Percentiles rank a stretch among this genome's conserved stretches.
phyloP scores from a whole-genome alignment of 1,140 invertebrate species.

The Nomia melanderi region DNA sequence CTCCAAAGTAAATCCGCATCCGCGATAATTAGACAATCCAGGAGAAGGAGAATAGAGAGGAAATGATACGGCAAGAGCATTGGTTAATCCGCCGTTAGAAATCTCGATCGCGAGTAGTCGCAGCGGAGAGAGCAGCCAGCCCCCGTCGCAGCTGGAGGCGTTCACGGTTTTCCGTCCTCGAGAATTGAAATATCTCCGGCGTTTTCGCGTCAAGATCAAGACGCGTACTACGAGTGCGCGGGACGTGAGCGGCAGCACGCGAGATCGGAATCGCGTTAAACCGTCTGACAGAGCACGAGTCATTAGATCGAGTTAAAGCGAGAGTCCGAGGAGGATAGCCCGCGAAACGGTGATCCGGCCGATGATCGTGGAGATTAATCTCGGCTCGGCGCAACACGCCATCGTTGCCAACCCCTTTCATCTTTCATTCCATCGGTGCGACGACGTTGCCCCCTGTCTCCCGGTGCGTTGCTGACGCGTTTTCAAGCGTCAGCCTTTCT shows the following conservation, averaged over 20 bases:
- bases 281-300: constrained; percentile 17
- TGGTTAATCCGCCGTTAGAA: too few relatives aligned
- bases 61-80: too few relatives aligned
- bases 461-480: constrained; percentile 21
- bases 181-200: not conserved
- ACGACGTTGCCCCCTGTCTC: constrained; percentile 33
- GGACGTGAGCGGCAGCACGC: not conserved
- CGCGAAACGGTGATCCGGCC: constrained; percentile 22
- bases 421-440: constrained; percentile 49
- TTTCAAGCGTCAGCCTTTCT: constrained; percentile 43
- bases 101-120: too few relatives aligned
- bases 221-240: not conserved
- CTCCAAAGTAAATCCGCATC: too few relatives aligned
- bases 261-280: constrained; percentile 14
- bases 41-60: too few relatives aligned
- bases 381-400: constrained; percentile 45
- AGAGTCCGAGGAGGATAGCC: constrained; percentile 18
- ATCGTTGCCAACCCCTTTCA: constrained; percentile 40
- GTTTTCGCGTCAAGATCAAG: not conserved
- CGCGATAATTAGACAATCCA: too few relatives aligned
- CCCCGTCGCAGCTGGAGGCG: too few relatives aligned
- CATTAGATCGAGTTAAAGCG: constrained; percentile 25
- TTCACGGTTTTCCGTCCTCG: not conserved
- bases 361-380: constrained; percentile 62
- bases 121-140: too few relatives aligned